A percentile compares a stretch with the other conserved stretches of the same genome.
phyloP scores from a whole-genome alignment of 2,113 vertebrate species.

The Echinops telfairi region DNA sequence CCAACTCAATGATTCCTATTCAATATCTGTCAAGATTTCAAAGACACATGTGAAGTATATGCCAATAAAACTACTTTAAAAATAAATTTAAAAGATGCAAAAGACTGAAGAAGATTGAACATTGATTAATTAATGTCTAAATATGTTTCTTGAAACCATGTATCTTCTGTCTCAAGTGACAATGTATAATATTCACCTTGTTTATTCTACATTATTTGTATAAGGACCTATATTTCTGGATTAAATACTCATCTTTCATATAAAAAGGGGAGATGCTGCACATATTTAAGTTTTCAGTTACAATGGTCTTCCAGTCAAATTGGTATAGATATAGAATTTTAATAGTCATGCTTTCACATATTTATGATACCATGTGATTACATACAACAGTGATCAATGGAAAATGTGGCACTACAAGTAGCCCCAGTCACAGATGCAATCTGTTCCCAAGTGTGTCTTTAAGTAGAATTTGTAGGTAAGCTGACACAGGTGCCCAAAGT shows the following conservation, averaged over 20 bases:
- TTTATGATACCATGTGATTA: no score
- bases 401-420: no score
- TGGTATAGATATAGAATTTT: not conserved
- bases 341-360: no score
- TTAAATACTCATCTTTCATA: not conserved
- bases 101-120: not conserved
- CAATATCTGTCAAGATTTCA: slow-evolving; percentile 46
- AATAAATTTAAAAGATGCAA: no score
- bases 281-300: slow-evolving; percentile 41
- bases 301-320: not conserved
- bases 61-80: no score
- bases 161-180: not conserved
- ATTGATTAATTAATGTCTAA: not conserved
- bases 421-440: no score
- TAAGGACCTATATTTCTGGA: not conserved
- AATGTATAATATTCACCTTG: not conserved
- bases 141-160: not conserved
- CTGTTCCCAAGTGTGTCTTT: no score
- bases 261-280: not conserved
- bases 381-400: no score
- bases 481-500: no score
- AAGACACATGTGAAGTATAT: not conserved
- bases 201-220: not conserved
- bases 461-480: no score
- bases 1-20: slow-evolving; percentile 72